phyloP scores from a whole-genome alignment of 2,888 invertebrate species.

The Caenorhabditis auriculariae region DNA sequence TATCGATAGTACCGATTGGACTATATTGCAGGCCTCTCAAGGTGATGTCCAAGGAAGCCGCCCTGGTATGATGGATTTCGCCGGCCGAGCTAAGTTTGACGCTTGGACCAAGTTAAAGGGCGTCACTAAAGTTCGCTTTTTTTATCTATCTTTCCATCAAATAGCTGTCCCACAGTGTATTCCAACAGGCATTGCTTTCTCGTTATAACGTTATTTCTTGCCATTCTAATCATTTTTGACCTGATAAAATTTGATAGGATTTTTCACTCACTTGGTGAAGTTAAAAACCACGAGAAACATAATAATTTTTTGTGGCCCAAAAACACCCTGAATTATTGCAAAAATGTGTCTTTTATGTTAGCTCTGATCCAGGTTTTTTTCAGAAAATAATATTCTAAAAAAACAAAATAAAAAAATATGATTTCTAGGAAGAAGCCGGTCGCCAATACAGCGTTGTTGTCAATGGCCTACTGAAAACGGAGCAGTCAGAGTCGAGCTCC shows the following conservation, averaged over 20 bases:
- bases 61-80: constrained; percentile 70
- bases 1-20: not conserved
- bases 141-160: no score
- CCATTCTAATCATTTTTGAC: no score
- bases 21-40: constrained; percentile 34
- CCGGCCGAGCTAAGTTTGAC: constrained; percentile 70
- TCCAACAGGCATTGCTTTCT: no score
- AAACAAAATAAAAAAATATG: not conserved
- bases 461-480: no score
- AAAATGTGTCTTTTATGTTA: not conserved
- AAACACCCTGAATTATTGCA: not conserved
- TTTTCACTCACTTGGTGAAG: no score
- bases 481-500: no score
- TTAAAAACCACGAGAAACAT: not conserved
- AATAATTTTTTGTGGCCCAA: not conserved
- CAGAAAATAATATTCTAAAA: not conserved
- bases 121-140: constrained; percentile 65
- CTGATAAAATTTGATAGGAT: no score
- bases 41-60: constrained; percentile 68
- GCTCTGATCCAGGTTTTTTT: not conserved
- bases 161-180: no score
- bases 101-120: constrained; percentile 69
- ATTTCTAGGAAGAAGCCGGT: constrained; percentile 66
- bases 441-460: constrained; percentile 67
- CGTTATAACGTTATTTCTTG: no score